Percentiles rank a stretch among this genome's conserved stretches.
Conservation (phyloP, 1,140 invertebrate genomes). For the Lepidurus arcticus region DNA sequence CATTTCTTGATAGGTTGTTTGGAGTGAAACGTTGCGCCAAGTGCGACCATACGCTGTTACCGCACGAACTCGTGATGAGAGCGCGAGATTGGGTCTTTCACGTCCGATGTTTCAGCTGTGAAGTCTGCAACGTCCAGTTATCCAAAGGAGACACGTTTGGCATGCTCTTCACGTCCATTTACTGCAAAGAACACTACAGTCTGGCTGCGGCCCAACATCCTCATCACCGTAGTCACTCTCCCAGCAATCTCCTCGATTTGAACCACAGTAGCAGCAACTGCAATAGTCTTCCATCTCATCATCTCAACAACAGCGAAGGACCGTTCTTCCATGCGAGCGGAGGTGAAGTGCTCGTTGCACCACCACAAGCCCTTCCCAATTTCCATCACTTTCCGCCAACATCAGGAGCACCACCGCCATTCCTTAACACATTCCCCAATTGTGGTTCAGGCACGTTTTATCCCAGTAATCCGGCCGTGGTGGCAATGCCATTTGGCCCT, state of each 20-base stretch:
- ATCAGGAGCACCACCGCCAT: not conserved
- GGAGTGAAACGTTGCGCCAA: conserved; percentile 65
- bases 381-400: not conserved
- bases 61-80: conserved; percentile 53
- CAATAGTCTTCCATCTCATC: not conserved
- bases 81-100: conserved; percentile 51
- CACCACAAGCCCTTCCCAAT: not conserved
- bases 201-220: conserved; percentile 28
- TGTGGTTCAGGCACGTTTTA: not conserved
- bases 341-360: not conserved
- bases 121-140: conserved; percentile 49
- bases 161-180: conserved; percentile 39
- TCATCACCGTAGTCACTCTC: not conserved
- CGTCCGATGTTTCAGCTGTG: conserved; percentile 51
- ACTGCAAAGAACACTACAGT: conserved; percentile 39
- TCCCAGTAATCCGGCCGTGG: not conserved
- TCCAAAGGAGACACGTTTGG: conserved; percentile 54
- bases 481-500: not conserved
- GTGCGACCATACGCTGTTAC: conserved; percentile 63
- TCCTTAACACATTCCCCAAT: conserved; percentile 2
- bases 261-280: not conserved
- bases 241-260: not conserved
- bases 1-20: conserved; percentile 32
- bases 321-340: conserved; percentile 20
- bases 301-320: not conserved